Evolutionary conservation across 2,797 vertebrate species (phyloP), one percentile per base, ranked within the genome.

Genomic region (Myotis planiceps): DNA sequence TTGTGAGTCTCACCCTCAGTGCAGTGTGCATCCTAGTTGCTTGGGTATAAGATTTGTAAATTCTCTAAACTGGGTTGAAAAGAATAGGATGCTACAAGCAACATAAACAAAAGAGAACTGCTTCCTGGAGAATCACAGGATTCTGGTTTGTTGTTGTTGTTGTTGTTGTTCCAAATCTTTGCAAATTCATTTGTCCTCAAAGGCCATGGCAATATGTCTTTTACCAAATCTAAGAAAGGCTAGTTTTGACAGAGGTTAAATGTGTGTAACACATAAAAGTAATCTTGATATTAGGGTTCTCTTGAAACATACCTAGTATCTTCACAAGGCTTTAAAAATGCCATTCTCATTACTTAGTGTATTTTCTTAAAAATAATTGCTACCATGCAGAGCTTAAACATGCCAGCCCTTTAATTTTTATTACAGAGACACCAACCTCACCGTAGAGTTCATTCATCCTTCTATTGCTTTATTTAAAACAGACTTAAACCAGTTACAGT

Each of bases 401-500:
- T 0, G 39, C 49, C 29, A 75, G 21, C 2, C 8, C 14, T 78
- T 51, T 16, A 18, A 16, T 37, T 76, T 75, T 89, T 53, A 25
- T 79, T 69, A 32, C 5, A 23, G 51, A 90, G 37, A 75, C 42
- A 49, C 23, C 29, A 29, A 25, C 21, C 42, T 76, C 66, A 87
- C 5, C 27, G 19, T 0, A 72, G 25, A 60, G 69, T 27, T 23
- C 49, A 23, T 27, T 53, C 0, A 21, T 23, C 32, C 9, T 34
- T 42, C 71, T 91, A 60, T 34, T 71, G 78, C 80, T 74, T 91
- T 69, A 96, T 92, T 79, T 88, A 91, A 90, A 91, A 83, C 90
- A 95, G 92, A 75, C 23, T 29, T 85, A 16, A 60, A 49, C 53
- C 78, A 58, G 19, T 69, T 47, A 27, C 16, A 21, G 19, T 3